Evolutionary conservation across 2,888 invertebrate genomes (phyloP), one percentile per base, ranked within the genome.

Genomic region (Xestia xanthographa): DNA sequence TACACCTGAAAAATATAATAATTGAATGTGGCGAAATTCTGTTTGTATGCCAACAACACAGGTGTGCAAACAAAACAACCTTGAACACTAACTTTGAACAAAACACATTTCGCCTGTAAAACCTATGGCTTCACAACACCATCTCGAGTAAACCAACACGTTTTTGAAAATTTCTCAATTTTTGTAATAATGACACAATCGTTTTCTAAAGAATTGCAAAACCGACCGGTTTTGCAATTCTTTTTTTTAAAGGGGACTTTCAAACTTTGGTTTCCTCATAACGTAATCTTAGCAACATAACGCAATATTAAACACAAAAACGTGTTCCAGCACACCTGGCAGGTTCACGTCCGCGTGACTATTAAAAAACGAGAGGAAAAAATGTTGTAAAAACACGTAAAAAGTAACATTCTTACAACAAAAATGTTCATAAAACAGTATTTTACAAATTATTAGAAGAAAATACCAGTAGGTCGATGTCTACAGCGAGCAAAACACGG

Each of bases 401-500:
- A 82, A 77, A 70, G 62, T 60, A 72, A 85, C 81, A 79, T 79
- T 88, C 81, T 84, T 78, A 77, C 75, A 83, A 83, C 79, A 87
- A 90, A 90, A 90, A 90, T 85, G 80, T 89, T 90, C 79, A 86
- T 82, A 89, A 89, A 87, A 91, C 87, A 87, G 84, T 88, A 87
- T 88, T 92, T 92, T 90, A 89, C 89, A 90, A 91, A 93, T 93
- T 92, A 92, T 91, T 90, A 89, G 90, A 92, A 91, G 92, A 91
- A 93, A 92, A 92, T 92, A 91, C 90, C 91, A 90, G 90, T 89
- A 89, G 91, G 91, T 87, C 86, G 88, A 86, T 90, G 91, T 92
- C 91, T 91, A 90, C 89, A 92, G 89, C 92, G 92, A 92, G 95
- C 95, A 95, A 95, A 96, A 96, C 95, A 95, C 94, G 93, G 92